phyloP scores from a whole-genome alignment of 30 jellyfish, hydroid and myxozoan species.

The Aurelia sp. region DNA sequence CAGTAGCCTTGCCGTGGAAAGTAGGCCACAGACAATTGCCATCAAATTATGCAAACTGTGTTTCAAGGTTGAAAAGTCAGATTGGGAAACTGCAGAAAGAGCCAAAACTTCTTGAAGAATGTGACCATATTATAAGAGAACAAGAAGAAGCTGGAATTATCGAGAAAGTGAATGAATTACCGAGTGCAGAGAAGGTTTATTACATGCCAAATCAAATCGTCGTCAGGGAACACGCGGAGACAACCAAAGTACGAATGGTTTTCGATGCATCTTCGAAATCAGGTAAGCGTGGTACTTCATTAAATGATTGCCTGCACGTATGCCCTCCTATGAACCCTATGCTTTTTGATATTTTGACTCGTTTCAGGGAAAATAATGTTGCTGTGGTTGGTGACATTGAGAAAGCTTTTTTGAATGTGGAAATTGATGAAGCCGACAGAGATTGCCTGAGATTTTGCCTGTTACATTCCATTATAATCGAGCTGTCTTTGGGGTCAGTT shows the following conservation, averaged over 20 bases:
- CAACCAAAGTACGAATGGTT: slow-evolving; percentile 28
- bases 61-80: neutral
- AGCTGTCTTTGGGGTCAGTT: slow-evolving; percentile 28
- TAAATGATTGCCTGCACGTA: slow-evolving; percentile 54
- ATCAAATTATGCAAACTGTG: neutral
- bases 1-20: slow-evolving; percentile 15
- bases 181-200: neutral
- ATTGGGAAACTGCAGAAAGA: neutral
- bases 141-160: neutral
- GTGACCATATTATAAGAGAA: neutral
- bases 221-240: slow-evolving; percentile 34
- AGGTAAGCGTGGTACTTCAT: too few relatives aligned
- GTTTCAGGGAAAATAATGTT: slow-evolving; percentile 27
- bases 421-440: slow-evolving; percentile 47
- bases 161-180: neutral
- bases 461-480: neutral
- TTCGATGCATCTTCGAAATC: slow-evolving; percentile 21
- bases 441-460: neutral
- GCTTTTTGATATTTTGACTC: slow-evolving; percentile 27
- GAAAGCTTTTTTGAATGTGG: slow-evolving; percentile 57
- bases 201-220: neutral
- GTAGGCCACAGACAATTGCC: neutral
- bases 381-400: slow-evolving; percentile 55
- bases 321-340: slow-evolving; percentile 49
- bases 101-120: neutral